Evolutionary conservation across 2,797 vertebrate species (phyloP).

Genomic region (Potorous gilbertii): DNA sequence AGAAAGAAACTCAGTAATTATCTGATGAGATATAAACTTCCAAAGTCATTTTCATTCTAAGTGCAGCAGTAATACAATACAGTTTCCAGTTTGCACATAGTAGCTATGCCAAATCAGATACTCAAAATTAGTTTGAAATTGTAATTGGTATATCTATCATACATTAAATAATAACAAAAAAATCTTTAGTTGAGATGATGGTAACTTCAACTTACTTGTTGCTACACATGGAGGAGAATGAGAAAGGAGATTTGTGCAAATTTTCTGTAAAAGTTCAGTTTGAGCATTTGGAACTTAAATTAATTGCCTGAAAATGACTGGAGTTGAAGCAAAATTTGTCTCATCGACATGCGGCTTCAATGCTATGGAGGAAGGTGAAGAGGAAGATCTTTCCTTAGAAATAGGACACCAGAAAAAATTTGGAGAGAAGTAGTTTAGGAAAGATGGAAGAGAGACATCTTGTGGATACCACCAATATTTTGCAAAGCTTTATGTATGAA

Average conservation of each 20-base stretch:
- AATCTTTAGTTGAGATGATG: neutral
- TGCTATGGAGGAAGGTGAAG: conserved; percentile 27
- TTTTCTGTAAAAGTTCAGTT: conserved; percentile 16
- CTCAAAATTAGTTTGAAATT: neutral
- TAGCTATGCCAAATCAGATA: conserved; percentile 27
- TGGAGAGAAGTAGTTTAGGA: conserved; percentile 46
- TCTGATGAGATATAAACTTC: neutral
- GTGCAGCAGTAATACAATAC: neutral
- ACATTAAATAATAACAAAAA: neutral
- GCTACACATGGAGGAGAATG: conserved; percentile 4
- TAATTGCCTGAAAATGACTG: conserved; percentile 25
- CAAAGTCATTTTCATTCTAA: conserved; percentile 13
- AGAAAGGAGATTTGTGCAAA: neutral
- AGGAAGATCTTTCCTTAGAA: neutral
- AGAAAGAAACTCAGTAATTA: neutral
- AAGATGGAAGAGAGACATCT: neutral
- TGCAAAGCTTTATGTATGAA: neutral
- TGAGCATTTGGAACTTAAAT: conserved; percentile 13
- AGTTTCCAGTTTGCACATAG: conserved; percentile 16
- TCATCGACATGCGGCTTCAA: conserved; percentile 23
- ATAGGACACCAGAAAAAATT: conserved; percentile 6
- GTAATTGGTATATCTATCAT: neutral
- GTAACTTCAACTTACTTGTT: neutral
- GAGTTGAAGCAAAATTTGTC: neutral
- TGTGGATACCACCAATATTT: neutral